Evolutionary conservation across 2,888 invertebrate species (phyloP).

Genomic region (Malthinus seriepunctatus): DNA sequence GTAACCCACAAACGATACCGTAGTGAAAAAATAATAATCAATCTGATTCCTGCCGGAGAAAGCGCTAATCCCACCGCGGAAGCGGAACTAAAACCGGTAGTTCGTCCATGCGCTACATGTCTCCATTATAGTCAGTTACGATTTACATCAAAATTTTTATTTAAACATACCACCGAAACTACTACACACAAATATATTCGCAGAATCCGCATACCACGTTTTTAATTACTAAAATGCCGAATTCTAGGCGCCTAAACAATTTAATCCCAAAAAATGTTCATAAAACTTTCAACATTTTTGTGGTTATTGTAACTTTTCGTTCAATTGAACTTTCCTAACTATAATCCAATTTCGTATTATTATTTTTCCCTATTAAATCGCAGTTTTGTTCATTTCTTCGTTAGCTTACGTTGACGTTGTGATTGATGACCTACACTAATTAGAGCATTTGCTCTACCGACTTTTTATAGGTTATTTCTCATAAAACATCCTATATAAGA

Average conservation of each 20-base stretch:
- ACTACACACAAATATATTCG: neutral
- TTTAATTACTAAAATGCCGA: neutral
- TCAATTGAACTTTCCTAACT: neutral
- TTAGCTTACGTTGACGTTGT: neutral
- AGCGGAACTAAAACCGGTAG: slow-evolving; percentile 19
- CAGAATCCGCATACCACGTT: neutral
- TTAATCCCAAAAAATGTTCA: no score
- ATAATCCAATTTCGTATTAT: neutral
- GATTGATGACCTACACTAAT: neutral
- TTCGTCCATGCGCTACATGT: slow-evolving; percentile 13
- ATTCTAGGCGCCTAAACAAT: neutral
- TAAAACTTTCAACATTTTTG: no score
- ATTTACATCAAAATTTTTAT: slow-evolving; percentile 4
- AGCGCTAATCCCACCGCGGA: slow-evolving; percentile 21
- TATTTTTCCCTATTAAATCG: neutral
- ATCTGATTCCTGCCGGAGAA: slow-evolving; percentile 29
- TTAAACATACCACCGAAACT: no score
- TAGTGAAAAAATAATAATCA: slow-evolving; percentile 34
- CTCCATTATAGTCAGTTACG: slow-evolving; percentile 15
- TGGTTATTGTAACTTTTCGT: no score
- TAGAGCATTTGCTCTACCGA: neutral
- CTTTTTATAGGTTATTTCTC: neutral
- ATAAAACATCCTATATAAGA: neutral
- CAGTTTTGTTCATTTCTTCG: neutral
- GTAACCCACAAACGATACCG: slow-evolving; percentile 29